phyloP scores from a whole-genome alignment of 2,888 invertebrate species.

The Diploptera punctata region DNA sequence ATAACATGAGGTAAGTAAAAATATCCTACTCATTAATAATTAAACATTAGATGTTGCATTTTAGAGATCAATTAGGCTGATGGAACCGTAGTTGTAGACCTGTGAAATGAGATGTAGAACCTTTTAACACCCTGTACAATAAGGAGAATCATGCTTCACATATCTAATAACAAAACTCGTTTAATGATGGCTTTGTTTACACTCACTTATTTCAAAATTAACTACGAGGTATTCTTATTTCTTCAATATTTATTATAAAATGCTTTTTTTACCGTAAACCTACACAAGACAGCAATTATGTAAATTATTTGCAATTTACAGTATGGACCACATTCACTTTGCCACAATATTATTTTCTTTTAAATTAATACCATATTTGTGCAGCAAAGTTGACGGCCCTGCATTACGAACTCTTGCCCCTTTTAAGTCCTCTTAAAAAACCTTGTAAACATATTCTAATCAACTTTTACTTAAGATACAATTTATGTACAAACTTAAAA shows the following conservation, averaged over 20 bases:
- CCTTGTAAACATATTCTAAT: slow-evolving; percentile 26
- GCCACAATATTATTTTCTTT: neutral
- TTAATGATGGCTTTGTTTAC: slow-evolving; percentile 4
- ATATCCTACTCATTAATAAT: too few relatives aligned
- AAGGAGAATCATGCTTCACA: neutral
- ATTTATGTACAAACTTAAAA: slow-evolving; percentile 34
- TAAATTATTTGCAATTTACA: slow-evolving; percentile 40
- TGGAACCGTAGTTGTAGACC: neutral
- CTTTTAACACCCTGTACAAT: neutral
- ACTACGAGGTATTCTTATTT: slow-evolving; percentile 36
- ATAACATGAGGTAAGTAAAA: too few relatives aligned
- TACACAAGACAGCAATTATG: slow-evolving; percentile 45
- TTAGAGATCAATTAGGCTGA: too few relatives aligned
- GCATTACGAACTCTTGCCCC: slow-evolving; percentile 25
- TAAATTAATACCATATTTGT: slow-evolving; percentile 29
- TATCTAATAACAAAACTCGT: neutral
- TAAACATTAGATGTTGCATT: too few relatives aligned
- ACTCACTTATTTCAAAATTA: slow-evolving; percentile 4
- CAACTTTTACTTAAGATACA: slow-evolving; percentile 28
- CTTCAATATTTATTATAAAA: slow-evolving; percentile 45
- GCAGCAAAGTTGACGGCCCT: slow-evolving; percentile 32
- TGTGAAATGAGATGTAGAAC: neutral
- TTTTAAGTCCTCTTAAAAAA: slow-evolving; percentile 37
- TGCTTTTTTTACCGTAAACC: slow-evolving; percentile 44
- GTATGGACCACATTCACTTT: slow-evolving; percentile 31